A percentile compares a stretch with the other conserved stretches of the same genome.
Evolutionary conservation across 2,888 invertebrate species (phyloP).

Genomic region (Habroteleia sp.): DNA sequence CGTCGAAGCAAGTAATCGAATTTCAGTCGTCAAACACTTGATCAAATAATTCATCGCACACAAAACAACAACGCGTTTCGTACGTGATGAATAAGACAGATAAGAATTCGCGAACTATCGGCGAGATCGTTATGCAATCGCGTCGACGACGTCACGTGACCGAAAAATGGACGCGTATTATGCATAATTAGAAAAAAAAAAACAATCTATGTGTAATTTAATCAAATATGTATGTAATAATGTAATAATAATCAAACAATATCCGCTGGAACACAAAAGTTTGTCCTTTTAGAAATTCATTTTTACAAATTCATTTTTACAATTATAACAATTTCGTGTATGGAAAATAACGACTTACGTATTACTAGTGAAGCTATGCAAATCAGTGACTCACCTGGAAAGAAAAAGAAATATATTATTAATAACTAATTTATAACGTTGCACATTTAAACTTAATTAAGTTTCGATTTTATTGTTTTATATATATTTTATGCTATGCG

Average conservation of each 20-base stretch:
- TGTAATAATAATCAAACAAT: too few relatives aligned
- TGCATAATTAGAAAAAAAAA: constrained; percentile 29
- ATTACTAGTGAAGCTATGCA: neutral
- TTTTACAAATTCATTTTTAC: too few relatives aligned
- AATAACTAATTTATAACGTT: constrained; percentile 9
- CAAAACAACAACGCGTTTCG: constrained; percentile 45
- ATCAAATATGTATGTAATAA: too few relatives aligned
- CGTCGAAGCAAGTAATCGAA: constrained; percentile 49
- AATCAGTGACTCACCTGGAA: constrained; percentile 72
- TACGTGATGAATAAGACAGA: constrained; percentile 52
- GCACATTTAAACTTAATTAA: too few relatives aligned
- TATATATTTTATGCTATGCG: too few relatives aligned
- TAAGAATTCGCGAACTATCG: constrained; percentile 56
- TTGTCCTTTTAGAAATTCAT: too few relatives aligned
- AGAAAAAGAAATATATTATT: constrained; percentile 65
- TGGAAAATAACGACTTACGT: constrained; percentile 17
- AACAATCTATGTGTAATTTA: constrained; percentile 45
- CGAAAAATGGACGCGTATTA: constrained; percentile 35
- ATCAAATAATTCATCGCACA: constrained; percentile 56
- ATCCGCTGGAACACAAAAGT: too few relatives aligned
- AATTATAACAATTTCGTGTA: constrained; percentile 1
- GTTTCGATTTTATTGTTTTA: too few relatives aligned
- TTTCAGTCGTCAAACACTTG: constrained; percentile 58
- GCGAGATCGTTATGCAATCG: constrained; percentile 45
- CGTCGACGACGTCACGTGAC: constrained; percentile 39